Base-by-base conservation (phyloP, 2,113 vertebrate species). In the Lanius ludovicianus region DNA sequence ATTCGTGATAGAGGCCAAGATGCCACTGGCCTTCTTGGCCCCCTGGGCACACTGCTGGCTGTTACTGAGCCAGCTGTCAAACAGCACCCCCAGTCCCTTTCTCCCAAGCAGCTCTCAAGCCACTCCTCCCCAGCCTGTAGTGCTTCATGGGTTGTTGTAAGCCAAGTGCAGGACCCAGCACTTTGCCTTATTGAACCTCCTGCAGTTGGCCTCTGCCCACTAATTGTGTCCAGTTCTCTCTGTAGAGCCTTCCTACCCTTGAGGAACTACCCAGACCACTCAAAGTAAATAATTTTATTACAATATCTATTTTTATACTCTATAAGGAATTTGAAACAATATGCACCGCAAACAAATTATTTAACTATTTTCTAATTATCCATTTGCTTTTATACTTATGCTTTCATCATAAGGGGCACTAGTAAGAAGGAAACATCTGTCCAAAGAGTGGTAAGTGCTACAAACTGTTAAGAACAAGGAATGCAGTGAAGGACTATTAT, bases 141-240 rank as follows among this genome's bases (percentile, higher is more conserved):
- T 0, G 1, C n/a, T 13, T 24, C 12, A 6, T 30, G 52, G 16
- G 10, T 30, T 41, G 19, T 5, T 65, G n/a, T 16, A 56, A 65
- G 4, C 35, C 50, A 41, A 65, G 50, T 17, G 52, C 71, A 76
- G 60, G 8, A 30, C 13, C 3, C 2, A 1, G 15, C 42, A 56
- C 13, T 21, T 30, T 0, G 3, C 16, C 35, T 21, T 31, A 5
- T 6, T 75, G 52, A 41, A 49, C 10, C 23, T 65, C 19, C 49
- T n/a, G 70, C 42, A 9, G 8, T 3, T 75, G 20, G 35, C 35
- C 10, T 75, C 20, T 25, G 16, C 16, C 4, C 4, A 31, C 8
- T 42, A 13, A 31, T n/a, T 41, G 35, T 42, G 11, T 25, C 50
- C 35, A 56, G 3, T 8, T 35, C 35, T 35, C 13, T 35, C 25